Evolutionary conservation across 2,113 vertebrate genomes (phyloP).

Genomic region (Speoplatyrhinus poulsoni): DNA sequence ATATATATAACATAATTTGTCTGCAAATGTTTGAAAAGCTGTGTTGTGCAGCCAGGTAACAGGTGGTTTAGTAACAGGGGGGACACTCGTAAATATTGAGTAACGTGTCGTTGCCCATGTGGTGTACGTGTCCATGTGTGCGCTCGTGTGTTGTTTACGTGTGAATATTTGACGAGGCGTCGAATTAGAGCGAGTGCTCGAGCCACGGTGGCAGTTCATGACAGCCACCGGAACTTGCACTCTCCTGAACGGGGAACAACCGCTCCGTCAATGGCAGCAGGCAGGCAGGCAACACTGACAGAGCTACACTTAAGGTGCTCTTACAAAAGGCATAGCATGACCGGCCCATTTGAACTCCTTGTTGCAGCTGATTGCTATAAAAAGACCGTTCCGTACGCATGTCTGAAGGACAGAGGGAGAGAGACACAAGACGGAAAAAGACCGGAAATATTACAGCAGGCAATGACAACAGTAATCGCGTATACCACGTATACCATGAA

Average conservation of each 20-base stretch:
- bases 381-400: neutral
- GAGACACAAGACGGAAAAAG: too few species aligned
- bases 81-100: neutral
- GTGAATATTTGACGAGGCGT: slow-evolving; percentile 55
- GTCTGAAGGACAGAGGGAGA: neutral
- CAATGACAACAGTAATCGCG: too few species aligned
- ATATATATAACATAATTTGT: too few species aligned
- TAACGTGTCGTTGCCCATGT: neutral
- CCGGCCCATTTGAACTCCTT: slow-evolving; percentile 8
- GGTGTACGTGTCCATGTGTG: neutral
- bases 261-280: neutral
- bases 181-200: slow-evolving; percentile 62
- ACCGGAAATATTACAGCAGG: too few species aligned
- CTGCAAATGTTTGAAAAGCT: too few species aligned
- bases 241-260: slow-evolving; percentile 11
- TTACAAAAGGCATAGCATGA: slow-evolving; percentile 2
- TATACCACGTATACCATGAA: too few species aligned
- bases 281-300: slow-evolving; percentile 7
- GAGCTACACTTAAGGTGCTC: slow-evolving; percentile 32
- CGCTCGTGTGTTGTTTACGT: slow-evolving; percentile 8
- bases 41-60: too few species aligned
- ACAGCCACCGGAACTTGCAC: neutral
- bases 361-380: slow-evolving; percentile 1
- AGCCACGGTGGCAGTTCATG: neutral
- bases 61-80: neutral